Base-by-base conservation (phyloP, 2,888 invertebrate species). In the Pollenia angustigena region DNA sequence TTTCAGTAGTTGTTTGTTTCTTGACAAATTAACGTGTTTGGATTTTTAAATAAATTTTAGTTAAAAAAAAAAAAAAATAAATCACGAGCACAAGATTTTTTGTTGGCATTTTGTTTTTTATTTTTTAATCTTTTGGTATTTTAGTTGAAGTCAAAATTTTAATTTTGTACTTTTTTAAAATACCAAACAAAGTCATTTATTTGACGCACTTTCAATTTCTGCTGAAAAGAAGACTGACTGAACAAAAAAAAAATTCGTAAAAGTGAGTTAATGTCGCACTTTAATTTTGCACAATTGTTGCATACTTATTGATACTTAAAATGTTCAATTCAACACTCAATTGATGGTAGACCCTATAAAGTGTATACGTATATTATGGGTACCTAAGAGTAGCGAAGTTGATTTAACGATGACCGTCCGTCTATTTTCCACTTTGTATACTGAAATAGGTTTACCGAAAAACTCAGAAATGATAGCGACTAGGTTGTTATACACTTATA, bases 191-290 rank as follows among this genome's bases (percentile, higher is more conserved):
- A 18, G 11, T 56, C 23, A 18, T 54, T 56, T 56, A 18, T 18
- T 32, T 32, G 32, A 81, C 81, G 81, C 81, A 85, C 85, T 82
- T 86, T 86, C 79, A 86, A 69, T 83, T 76, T 80, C 52, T 56
- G 23, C 16, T 62, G 40, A 58, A 16, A 6, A 42, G n/a, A 44
- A 69, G 62, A 18, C 18, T 18, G 32, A 32, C 32, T 32, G 4
- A 32, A 32, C 32, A 62, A 11, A 12, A 10, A 40, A 44, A 72
- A 52, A 14, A 6, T 12, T 11, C 1, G 54, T 42, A 69, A 81
- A 85, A 81, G 68, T 72, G 72, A 66, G 66, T 75, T 81, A 78
- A 69, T 71, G 40, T 71, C 50, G 64, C 52, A 58, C 44, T 80
- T 32, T 50, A 69, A 74, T 46, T 69, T 16, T 12, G 11, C 44